phyloP scores from a whole-genome alignment of 2,888 invertebrate genomes.

The Lobophora halterata region DNA sequence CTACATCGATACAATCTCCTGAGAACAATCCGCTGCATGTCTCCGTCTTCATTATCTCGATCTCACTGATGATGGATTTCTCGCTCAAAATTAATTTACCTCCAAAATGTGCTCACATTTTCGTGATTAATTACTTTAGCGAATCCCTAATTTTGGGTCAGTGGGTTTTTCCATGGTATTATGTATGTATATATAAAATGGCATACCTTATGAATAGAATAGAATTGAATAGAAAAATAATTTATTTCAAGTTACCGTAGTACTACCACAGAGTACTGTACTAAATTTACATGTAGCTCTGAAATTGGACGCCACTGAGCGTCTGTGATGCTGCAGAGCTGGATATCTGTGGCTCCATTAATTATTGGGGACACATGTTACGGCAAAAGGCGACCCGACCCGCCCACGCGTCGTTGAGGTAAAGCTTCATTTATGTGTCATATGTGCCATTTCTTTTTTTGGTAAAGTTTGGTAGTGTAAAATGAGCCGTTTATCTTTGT shows the following conservation, averaged over 20 bases:
- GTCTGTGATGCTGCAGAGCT: too few relatives aligned
- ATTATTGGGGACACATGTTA: constrained; percentile 10
- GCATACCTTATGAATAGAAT: too few relatives aligned
- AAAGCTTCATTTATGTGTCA: constrained; percentile 25
- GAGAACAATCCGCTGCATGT: constrained; percentile 24
- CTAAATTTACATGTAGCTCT: too few relatives aligned
- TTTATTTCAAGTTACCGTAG: too few relatives aligned
- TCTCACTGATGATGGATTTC: constrained; percentile 26
- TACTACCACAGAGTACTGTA: too few relatives aligned
- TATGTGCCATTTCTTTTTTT: constrained; percentile 19
- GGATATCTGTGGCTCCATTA: too few relatives aligned
- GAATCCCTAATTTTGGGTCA: constrained; percentile 22
- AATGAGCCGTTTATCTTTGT: too few relatives aligned
- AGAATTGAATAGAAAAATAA: too few relatives aligned
- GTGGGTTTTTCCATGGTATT: constrained; percentile 27
- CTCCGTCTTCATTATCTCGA: constrained; percentile 25
- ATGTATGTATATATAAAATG: constrained; percentile 21
- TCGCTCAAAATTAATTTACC: constrained; percentile 21
- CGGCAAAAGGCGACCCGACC: constrained; percentile 17
- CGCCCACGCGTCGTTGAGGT: constrained; percentile 27
- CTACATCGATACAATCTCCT: constrained; percentile 30
- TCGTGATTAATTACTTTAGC: constrained; percentile 16
- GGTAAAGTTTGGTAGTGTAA: constrained; percentile 22
- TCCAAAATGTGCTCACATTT: constrained; percentile 15
- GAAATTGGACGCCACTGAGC: too few relatives aligned